These are phyloP conservation scores for Schrankia costaestrigalis DNA, from an alignment of 2,888 invertebrate species.

Conservation along the genomic window DNA sequence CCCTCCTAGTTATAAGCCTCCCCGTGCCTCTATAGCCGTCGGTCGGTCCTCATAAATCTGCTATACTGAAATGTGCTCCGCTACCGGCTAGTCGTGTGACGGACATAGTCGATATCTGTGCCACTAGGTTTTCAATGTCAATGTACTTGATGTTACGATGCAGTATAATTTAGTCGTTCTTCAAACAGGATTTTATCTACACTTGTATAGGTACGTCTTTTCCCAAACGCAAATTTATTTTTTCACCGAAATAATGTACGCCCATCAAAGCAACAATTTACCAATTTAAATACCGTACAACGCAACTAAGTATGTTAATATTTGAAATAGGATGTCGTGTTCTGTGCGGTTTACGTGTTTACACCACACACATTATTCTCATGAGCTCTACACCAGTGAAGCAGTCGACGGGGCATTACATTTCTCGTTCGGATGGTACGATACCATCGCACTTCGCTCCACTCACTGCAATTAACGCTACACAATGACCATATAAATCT, in stretches of 20 bases:
- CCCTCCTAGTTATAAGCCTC: slow-evolving; percentile 55
- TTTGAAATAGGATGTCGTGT: slow-evolving; percentile 33
- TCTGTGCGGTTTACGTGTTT: slow-evolving; percentile 36
- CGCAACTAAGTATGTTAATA: slow-evolving; percentile 37
- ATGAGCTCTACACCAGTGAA: slow-evolving; percentile 40
- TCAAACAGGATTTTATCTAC: slow-evolving; percentile 45
- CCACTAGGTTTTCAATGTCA: slow-evolving; percentile 68
- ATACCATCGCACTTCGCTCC: slow-evolving; percentile 71
- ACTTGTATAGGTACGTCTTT: slow-evolving; percentile 36
- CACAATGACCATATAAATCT: slow-evolving; percentile 78
- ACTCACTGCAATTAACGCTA: slow-evolving; percentile 76
- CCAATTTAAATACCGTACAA: slow-evolving; percentile 35
- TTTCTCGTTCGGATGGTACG: slow-evolving; percentile 64
- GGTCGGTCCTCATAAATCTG: slow-evolving; percentile 74
- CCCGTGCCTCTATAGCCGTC: slow-evolving; percentile 57
- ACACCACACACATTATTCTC: slow-evolving; percentile 44
- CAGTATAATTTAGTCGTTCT: slow-evolving; percentile 41
- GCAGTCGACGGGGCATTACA: slow-evolving; percentile 50
- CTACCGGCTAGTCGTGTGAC: slow-evolving; percentile 54
- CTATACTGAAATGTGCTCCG: slow-evolving; percentile 70
- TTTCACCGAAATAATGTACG: slow-evolving; percentile 31
- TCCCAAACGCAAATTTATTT: slow-evolving; percentile 40
- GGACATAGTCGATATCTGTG: slow-evolving; percentile 59
- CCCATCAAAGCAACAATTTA: slow-evolving; percentile 37
- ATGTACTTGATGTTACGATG: slow-evolving; percentile 45